Conservation (phyloP, 1,140 invertebrate genomes). For the roundworm (Caenorhabditis elegans) region WBcel235 BX284606.5:6745001-6745500, state of each 20-base stretch:
- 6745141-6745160: constrained; percentile 32
- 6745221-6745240: neutral
- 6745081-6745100: neutral
- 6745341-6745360: neutral
- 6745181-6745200: neutral
- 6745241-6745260: constrained; percentile 22
- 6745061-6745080: neutral
- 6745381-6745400: neutral
- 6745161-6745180: neutral
- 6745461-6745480: neutral
- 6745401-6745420: neutral
- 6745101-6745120: neutral
- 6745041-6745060: no score
- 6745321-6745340: neutral
- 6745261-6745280: constrained; percentile 28
- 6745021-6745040: no score
- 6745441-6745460: neutral
- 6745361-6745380: neutral
- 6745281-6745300: neutral
- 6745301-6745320: neutral
- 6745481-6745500: neutral
- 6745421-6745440: neutral
- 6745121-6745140: neutral
- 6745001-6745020: neutral
- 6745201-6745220: constrained; percentile 20